Evolutionary conservation across 1,140 invertebrate genomes (phyloP), one percentile per base, ranked within the genome.

Genomic region (Chelonus insularis): DNA sequence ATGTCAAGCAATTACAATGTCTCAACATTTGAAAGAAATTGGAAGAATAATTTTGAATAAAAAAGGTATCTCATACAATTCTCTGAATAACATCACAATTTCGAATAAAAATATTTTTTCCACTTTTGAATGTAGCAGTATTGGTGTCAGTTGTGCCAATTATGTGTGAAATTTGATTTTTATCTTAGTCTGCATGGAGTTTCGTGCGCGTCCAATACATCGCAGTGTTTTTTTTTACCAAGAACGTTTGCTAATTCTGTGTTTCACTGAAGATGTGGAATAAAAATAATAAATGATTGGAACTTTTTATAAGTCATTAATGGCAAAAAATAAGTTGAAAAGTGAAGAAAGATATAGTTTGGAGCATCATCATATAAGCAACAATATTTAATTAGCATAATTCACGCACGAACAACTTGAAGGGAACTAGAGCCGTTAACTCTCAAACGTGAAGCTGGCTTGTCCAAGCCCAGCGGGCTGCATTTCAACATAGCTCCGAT

Each of bases 311-410:
- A n/a, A n/a, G n/a, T n/a, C n/a, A n/a, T n/a, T n/a, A n/a, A n/a
- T n/a, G n/a, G n/a, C n/a, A 25, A 18, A 25, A 25, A 25, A 25
- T 25, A 25, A 9, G 25, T 4, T 11, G 7, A 21, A 21, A 25
- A 43, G 7, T 23, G n/a, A 23, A 25, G 6, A 41, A 4, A 56
- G 5, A 41, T 23, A 23, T 25, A 23, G 4, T 18, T 43, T 4
- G 14, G 4, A 43, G 8, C 16, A 16, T 18, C 5, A 39, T 60
- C 55, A 65, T 60, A 64, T 67, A 68, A 69, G 21, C 37, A 70
- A 66, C 56, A 70, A 70, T 68, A 72, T 57, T 57, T 57, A 58
- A 58, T 72, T 69, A 69, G 62, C 63, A 68, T 70, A 72, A 72
- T 71, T 72, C 65, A 71, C 63, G 64, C 64, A 66, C 68, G 64